Evolutionary conservation across 2,113 vertebrate species (phyloP), one percentile per base, ranked within the genome.

Genomic region (Pomatorhinus ruficollis): DNA sequence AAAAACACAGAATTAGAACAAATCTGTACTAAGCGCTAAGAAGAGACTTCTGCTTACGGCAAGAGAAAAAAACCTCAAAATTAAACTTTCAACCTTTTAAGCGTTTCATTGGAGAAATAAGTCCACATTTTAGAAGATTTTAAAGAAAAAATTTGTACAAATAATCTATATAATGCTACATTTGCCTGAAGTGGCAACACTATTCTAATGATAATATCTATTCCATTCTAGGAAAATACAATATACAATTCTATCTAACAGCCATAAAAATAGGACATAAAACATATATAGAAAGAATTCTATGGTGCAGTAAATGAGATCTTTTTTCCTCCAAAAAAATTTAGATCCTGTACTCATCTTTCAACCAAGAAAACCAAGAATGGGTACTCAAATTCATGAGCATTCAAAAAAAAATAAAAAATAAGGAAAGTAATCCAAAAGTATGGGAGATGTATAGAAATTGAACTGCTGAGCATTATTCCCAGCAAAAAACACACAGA

Each of bases 1-100:
- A 86, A 86, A 94, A 85, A 27, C 15, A 95, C 17, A 64, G 70
- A 90, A 95, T 88, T 93, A 92, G 95, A 93, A 90, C 56, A 86
- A 90, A 92, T 78, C 92, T 81, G 68, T 39, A 40, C 47, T 93
- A 90, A 92, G 50, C 78, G 77, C 84, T 90, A 17, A 10, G 45
- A 91, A 83, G 31, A 61, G 6, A 72, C 23, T 83, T 63, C 37
- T 74, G 9, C 25, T 63, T 8, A 77, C 6, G 5, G 25, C 28
- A 39, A 76, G 74, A 57, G 49, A 72, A 40, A 74, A 90, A 72
- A 4, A 35, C 4, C 28, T 47, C 35, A 76, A 19, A 95, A 83
- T 61, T 61, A 83, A 79, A 77, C 40, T 69, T 93, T 80, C 63
- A 90, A 71, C 25, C 31, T 90, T 94, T 69, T 33, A 76, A 49